phyloP scores from a whole-genome alignment of 2,888 invertebrate species.

The Cabera pusaria region DNA sequence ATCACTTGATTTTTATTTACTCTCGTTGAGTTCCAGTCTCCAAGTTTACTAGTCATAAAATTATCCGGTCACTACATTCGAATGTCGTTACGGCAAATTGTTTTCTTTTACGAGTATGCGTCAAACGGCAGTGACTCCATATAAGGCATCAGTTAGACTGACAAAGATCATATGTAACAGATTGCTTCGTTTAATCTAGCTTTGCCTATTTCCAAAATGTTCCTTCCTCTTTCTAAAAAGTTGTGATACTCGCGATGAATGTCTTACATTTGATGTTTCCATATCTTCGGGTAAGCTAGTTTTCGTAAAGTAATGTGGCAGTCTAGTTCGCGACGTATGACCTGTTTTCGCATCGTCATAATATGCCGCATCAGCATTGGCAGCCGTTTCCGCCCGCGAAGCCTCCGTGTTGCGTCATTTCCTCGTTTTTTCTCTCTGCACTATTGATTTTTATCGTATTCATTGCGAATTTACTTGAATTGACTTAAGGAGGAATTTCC shows the following conservation, averaged over 20 bases:
- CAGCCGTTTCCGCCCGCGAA: conserved; percentile 44
- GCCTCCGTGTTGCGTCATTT: conserved; percentile 36
- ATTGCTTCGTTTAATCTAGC: conserved; percentile 1
- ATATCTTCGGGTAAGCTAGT: conserved; percentile 32
- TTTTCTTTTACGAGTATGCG: conserved; percentile 15
- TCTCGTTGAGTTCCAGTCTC: conserved; percentile 6
- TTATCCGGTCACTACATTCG: conserved; percentile 8
- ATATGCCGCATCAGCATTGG: conserved; percentile 40
- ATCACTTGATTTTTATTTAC: conserved; percentile 9
- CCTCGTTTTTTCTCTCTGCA: conserved; percentile 29
- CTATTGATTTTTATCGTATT: too few relatives aligned
- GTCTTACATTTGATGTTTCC: conserved; percentile 7
- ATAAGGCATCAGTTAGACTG: conserved; percentile 4
- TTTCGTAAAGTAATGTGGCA: conserved; percentile 29
- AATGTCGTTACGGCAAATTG: conserved; percentile 12
- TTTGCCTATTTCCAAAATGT: neutral
- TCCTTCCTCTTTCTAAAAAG: too few relatives aligned
- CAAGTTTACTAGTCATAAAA: conserved; percentile 13
- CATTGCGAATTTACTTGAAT: too few relatives aligned
- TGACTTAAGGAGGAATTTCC: too few relatives aligned
- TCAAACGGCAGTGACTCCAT: conserved; percentile 5
- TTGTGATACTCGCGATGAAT: conserved; percentile 3
- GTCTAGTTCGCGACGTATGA: conserved; percentile 32
- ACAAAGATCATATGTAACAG: neutral
- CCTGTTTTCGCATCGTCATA: conserved; percentile 38